Percentiles rank a stretch among this genome's conserved stretches.
These are phyloP conservation scores for Polypedilum vanderplanki DNA, from an alignment of 1,140 invertebrate species.

Conservation along the genomic window DNA sequence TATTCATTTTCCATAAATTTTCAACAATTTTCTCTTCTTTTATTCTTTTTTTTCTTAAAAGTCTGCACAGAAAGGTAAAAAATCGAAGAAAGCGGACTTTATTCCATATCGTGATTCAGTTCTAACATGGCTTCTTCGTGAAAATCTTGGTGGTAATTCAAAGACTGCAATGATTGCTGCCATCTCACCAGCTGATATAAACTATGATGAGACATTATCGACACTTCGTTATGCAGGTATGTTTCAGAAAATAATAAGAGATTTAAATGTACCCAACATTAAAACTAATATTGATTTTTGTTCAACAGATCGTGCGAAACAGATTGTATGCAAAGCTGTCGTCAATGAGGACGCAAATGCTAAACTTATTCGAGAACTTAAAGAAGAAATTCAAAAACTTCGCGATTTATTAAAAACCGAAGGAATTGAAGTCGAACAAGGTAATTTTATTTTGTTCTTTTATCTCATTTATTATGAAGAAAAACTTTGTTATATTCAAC, in stretches of 20 bases:
- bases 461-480: background rate
- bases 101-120: conserved; percentile 99
- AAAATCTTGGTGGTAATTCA: conserved; percentile 96
- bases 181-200: conserved; percentile 93
- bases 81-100: conserved; percentile 93
- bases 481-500: conserved; percentile 19
- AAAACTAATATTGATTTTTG: no score
- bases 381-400: conserved; percentile 94
- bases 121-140: conserved; percentile 94
- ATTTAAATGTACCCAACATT: no score
- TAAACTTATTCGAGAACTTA: conserved; percentile 96
- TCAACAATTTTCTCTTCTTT: background rate
- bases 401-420: conserved; percentile 89
- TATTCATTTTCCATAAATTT: background rate
- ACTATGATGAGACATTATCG: conserved; percentile 95
- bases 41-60: conserved; percentile 14
- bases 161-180: conserved; percentile 98
- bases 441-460: conserved; percentile 46
- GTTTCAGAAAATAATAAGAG: no score
- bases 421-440: conserved; percentile 94
- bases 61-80: conserved; percentile 75
- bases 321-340: conserved; percentile 98
- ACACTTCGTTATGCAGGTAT: conserved; percentile 84
- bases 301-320: conserved; percentile 76
- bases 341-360: conserved; percentile 99